Evolutionary conservation across 2,797 vertebrate genomes (phyloP), one percentile per base, ranked within the genome.

Genomic region (Crocidura indochinensis): DNA sequence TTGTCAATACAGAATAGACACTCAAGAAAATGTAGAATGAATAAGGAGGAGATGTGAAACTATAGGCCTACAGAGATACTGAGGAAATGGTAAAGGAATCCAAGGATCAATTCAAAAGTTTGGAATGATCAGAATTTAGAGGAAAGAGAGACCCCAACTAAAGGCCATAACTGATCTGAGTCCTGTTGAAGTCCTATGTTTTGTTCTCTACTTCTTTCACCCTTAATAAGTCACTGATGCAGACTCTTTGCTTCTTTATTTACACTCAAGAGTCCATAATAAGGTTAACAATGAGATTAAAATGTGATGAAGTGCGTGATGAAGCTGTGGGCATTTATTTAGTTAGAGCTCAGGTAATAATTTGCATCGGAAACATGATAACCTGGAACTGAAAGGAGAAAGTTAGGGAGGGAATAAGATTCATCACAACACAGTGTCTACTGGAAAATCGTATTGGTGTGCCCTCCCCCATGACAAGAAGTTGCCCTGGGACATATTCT

Each of bases 341-440:
- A 5, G 38, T 38, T 38, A 38, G 38, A 38, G 38, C 38, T 38
- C 38, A 38, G 14, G 53, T 27, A 31, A 74, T 65, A 81, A 4
- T 22, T 47, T 8, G 8, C 19, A 14, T 65, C 1, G 0, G 8
- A 27, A 22, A 4, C 11, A 24, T 2, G 38, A 29, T 24, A 24
- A 12, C 49, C 44, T 44, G 47, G 19, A 56, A 71, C 6, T 24
- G 56, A 44, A n/a, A 77, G 60, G 51, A 38, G 22, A 24, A 4
- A 20, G 14, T 2, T 20, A 9, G n/a, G 9, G 27, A 51, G 19
- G n/a, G 4, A 0, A 47, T 24, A 47, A 1, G 11, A 10, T 4
- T 46, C 1, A 0, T 10, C 49, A 51, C 53, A 56, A 14, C 15
- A 56, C 15, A 15, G 8, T 56, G 53, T 17, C 53, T 56, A 14